Evolutionary conservation across 2,113 vertebrate species (phyloP).

Genomic region (Rhinoptilus africanus): DNA sequence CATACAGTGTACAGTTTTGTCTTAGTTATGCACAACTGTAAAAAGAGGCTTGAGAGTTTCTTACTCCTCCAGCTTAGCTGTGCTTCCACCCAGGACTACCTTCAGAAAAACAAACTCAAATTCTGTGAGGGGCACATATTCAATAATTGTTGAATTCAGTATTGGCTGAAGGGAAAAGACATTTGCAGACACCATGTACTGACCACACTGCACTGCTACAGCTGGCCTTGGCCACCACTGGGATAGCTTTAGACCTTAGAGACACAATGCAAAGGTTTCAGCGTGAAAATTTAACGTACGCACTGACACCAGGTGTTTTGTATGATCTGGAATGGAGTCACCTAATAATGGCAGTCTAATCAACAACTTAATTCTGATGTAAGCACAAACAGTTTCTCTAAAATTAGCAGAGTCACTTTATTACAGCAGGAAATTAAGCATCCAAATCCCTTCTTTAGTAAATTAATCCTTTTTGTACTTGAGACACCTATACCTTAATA

Average conservation of each 20-base stretch:
- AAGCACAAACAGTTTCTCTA: not conserved
- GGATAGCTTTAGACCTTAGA: not conserved
- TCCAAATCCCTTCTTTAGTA: not conserved
- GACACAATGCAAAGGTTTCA: not conserved
- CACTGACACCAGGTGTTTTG: accelerated
- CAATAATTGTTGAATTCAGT: not conserved
- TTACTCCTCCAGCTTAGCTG: not conserved
- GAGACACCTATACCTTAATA: not conserved
- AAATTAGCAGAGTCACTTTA: not conserved
- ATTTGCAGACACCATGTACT: not conserved
- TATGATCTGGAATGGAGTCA: not conserved
- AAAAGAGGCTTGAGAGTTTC: not conserved
- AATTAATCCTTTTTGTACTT: not conserved
- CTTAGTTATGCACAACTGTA: accelerated
- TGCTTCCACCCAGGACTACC: not conserved
- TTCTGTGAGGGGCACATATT: not conserved
- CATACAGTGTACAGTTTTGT: not conserved
- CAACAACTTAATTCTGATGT: not conserved
- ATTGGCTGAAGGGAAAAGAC: not conserved
- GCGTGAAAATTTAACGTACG: not conserved
- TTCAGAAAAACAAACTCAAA: not conserved
- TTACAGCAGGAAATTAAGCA: not conserved
- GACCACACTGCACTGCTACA: not conserved
- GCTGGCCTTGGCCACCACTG: not conserved
- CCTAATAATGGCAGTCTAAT: not conserved